Percentiles rank a stretch among this genome's conserved stretches.
phyloP scores from a whole-genome alignment of 2,797 vertebrate genomes.

The Amniataba percoides region DNA sequence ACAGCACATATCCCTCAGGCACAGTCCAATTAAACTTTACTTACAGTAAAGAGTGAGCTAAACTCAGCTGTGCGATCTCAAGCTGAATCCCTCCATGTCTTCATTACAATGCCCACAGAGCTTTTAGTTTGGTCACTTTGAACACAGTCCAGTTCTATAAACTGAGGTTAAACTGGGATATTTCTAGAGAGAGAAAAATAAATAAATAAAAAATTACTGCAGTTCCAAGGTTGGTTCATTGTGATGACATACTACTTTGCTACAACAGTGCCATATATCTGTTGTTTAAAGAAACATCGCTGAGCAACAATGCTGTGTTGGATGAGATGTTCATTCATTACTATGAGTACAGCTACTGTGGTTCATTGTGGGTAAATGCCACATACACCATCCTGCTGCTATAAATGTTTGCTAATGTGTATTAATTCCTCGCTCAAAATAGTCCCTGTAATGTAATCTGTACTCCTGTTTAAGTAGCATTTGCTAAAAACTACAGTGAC shows the following conservation, averaged over 20 bases:
- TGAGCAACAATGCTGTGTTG: neutral
- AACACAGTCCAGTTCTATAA: neutral
- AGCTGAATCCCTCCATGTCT: slow-evolving; percentile 23
- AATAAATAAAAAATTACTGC: neutral
- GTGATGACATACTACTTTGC: neutral
- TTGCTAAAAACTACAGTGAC: neutral
- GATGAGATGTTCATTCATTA: neutral
- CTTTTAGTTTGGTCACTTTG: slow-evolving; percentile 18
- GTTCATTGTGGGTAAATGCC: neutral
- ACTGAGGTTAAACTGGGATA: neutral
- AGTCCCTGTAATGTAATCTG: neutral
- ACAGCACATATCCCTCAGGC: slow-evolving; percentile 53
- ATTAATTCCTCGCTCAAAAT: slow-evolving; percentile 22
- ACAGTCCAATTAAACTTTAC: slow-evolving; percentile 52
- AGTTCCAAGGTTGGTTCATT: neutral
- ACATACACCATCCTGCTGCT: neutral
- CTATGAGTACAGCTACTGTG: neutral
- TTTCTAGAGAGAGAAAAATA: neutral
- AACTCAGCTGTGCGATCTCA: slow-evolving; percentile 32
- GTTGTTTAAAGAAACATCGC: neutral
- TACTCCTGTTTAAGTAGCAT: neutral
- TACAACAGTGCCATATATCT: neutral
- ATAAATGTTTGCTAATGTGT: neutral
- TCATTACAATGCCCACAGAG: neutral
- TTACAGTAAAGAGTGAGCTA: slow-evolving; percentile 38